These are phyloP conservation scores for Trilocha varians DNA, from an alignment of 2,888 invertebrate species.

Conservation along the genomic window DNA sequence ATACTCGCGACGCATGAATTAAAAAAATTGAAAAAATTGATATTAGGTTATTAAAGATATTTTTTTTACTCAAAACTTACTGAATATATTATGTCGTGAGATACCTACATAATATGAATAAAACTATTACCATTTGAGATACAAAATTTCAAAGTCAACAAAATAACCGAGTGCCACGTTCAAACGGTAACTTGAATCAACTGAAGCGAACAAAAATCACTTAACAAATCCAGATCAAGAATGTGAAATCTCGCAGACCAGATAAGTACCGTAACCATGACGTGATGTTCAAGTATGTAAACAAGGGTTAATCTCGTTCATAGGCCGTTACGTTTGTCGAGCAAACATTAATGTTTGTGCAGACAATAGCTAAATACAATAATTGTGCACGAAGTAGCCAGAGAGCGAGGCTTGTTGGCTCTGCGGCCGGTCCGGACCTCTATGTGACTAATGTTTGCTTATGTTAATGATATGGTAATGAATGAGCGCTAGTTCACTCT, in stretches of 20 bases:
- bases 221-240: not conserved
- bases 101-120: too few species aligned
- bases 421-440: conserved; percentile 57
- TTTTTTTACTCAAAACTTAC: too few species aligned
- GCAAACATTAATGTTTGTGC: conserved; percentile 56
- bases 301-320: conserved; percentile 61
- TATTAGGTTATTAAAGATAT: too few species aligned
- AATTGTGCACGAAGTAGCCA: conserved; percentile 59
- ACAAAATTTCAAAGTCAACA: too few species aligned
- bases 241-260: conserved; percentile 1
- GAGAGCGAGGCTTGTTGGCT: conserved; percentile 49
- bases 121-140: too few species aligned
- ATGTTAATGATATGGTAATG: conserved; percentile 70
- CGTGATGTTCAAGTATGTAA: conserved; percentile 29
- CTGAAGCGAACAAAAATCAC: conserved; percentile 1
- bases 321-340: conserved; percentile 58
- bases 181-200: too few species aligned
- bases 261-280: not conserved
- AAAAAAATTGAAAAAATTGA: too few species aligned
- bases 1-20: too few species aligned
- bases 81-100: too few species aligned
- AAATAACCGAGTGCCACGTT: too few species aligned
- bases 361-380: conserved; percentile 68
- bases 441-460: conserved; percentile 64
- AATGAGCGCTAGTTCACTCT: conserved; percentile 39